Evolutionary conservation across 2,797 vertebrate genomes (phyloP).

Genomic region (Ciconia nigra): DNA sequence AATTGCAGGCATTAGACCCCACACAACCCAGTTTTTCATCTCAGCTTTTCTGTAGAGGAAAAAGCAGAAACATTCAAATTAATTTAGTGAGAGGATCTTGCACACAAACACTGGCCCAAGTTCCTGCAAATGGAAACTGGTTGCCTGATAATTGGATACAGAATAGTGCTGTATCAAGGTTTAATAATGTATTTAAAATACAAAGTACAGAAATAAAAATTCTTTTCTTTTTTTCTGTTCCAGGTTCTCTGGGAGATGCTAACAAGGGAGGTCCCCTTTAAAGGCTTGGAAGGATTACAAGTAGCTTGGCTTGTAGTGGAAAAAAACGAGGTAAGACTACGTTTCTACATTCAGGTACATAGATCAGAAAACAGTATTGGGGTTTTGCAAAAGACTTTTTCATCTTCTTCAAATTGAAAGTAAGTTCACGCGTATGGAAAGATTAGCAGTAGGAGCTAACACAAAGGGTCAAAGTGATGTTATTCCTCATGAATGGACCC

Average conservation of each 20-base stretch:
- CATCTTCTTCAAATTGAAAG: slow-evolving; percentile 89
- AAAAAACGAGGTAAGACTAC: slow-evolving; percentile 96
- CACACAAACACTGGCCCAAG: slow-evolving; percentile 62
- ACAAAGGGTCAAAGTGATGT: slow-evolving; percentile 89
- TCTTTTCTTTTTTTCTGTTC: slow-evolving; percentile 77
- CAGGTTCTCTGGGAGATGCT: slow-evolving; percentile 99
- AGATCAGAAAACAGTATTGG: slow-evolving; percentile 89
- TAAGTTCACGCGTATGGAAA: slow-evolving; percentile 89
- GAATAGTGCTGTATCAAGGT: slow-evolving; percentile 72
- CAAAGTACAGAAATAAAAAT: slow-evolving; percentile 80
- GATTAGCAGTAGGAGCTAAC: slow-evolving; percentile 89
- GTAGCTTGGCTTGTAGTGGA: slow-evolving; percentile 99
- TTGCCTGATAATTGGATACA: slow-evolving; percentile 75
- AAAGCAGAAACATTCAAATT: slow-evolving; percentile 58
- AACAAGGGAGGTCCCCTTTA: slow-evolving; percentile 97
- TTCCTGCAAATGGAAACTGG: slow-evolving; percentile 70
- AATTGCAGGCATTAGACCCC: slow-evolving; percentile 18
- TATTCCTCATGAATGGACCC: slow-evolving; percentile 88
- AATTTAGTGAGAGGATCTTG: slow-evolving; percentile 55
- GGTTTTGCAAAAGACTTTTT: slow-evolving; percentile 89
- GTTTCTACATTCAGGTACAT: slow-evolving; percentile 86
- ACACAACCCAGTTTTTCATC: slow-evolving; percentile 49
- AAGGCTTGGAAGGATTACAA: slow-evolving; percentile 98
- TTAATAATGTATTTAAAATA: slow-evolving; percentile 79
- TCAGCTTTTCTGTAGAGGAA: slow-evolving; percentile 41